Conservation (phyloP, 2,888 invertebrate species). For the Drosophila limbata region DNA sequence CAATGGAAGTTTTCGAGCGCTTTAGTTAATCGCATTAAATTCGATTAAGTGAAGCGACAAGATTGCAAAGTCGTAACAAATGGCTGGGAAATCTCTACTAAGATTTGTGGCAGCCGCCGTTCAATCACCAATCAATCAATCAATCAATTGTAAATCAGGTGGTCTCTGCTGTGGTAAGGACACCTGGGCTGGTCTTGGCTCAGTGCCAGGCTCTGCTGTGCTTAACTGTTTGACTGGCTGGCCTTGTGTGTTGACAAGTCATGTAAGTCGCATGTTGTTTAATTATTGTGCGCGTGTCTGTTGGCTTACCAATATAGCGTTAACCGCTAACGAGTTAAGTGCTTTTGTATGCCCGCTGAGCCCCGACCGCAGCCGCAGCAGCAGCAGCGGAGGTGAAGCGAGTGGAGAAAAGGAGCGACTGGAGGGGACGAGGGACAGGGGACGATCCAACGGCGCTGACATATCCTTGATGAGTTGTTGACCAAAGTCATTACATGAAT, state of each 20-base stretch:
- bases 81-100: conserved; percentile 26
- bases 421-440: conserved; percentile 3
- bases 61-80: conserved; percentile 30
- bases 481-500: conserved; percentile 74
- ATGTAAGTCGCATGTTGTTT: conserved; percentile 65
- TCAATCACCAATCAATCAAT: conserved; percentile 64
- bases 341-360: conserved; percentile 70
- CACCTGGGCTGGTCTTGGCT: conserved; percentile 25
- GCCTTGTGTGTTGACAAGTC: conserved; percentile 63
- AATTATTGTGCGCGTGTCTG: conserved; percentile 68
- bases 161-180: conserved; percentile 21
- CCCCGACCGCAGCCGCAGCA: conserved; percentile 61
- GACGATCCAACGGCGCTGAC: conserved; percentile 39
- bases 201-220: conserved; percentile 11
- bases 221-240: conserved; percentile 24
- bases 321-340: conserved; percentile 80
- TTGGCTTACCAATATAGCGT: conserved; percentile 74
- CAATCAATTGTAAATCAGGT: conserved; percentile 67
- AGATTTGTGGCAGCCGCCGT: conserved; percentile 57
- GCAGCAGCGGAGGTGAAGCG: conserved; percentile 9
- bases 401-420: background rate
- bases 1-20: background rate
- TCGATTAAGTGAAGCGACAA: conserved; percentile 63
- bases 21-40: conserved; percentile 69
- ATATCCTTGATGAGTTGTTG: conserved; percentile 77